These are phyloP conservation scores for Aspidoscelis tigris DNA, from an alignment of 2,113 vertebrate species.

Conservation along the genomic window DNA sequence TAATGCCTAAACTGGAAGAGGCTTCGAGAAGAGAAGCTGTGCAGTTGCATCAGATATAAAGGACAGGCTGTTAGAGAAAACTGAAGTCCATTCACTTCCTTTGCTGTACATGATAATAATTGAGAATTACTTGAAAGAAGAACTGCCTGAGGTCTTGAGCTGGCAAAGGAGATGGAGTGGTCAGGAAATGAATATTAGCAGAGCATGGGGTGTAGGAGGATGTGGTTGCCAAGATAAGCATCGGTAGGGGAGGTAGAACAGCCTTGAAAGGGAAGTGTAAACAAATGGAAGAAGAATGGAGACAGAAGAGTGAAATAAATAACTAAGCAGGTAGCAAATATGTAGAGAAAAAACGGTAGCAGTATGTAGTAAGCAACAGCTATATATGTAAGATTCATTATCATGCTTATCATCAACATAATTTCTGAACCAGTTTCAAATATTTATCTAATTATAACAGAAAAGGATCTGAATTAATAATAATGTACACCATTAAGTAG, in stretches of 20 bases:
- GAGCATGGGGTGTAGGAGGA: neutral
- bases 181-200: conserved; percentile 21
- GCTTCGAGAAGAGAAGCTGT: neutral
- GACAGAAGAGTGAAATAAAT: neutral
- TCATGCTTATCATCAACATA: neutral
- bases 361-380: neutral
- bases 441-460: neutral
- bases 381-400: neutral
- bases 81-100: conserved; percentile 1
- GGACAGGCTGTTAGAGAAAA: neutral
- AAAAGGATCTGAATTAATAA: neutral
- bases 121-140: conserved; percentile 26
- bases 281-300: neutral
- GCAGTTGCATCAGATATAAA: neutral
- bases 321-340: neutral
- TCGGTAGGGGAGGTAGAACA: neutral
- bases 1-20: neutral
- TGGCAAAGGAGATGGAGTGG: conserved; percentile 16
- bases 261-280: neutral
- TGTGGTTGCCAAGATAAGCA: neutral
- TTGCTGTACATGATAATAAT: neutral
- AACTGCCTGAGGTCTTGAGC: neutral
- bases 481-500: neutral
- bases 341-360: neutral
- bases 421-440: neutral